Base-by-base conservation (phyloP, 2,113 vertebrate genomes). In the Chlorodrepanis virens region DNA sequence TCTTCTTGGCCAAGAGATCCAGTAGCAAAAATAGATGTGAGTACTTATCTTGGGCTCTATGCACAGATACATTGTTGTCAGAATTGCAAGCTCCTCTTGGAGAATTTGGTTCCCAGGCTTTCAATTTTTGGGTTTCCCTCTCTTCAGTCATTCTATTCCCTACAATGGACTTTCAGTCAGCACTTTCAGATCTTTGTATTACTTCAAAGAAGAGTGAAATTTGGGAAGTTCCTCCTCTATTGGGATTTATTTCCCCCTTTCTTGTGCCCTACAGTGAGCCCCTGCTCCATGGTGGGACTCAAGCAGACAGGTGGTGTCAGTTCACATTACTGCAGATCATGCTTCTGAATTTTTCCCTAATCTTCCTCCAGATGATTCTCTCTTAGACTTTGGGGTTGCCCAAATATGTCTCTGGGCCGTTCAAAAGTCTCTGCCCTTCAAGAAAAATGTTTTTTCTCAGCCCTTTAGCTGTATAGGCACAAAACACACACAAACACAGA, bases 41-140 rank as follows among this genome's bases (percentile, higher is more conserved):
- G 49, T 29, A 23, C n/a, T 74, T 50, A 23, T 35, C 39, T 77
- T 2, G 2, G 56, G 33, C 69, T 68, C 21, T 71, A 35, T 9
- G 18, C 71, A 21, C 19, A 78, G 39, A 33, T 35, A 37, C 0
- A 0, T 31, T 52, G 18, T 1, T 0, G 27, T 78, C 60, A 65
- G 65, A 53, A 75, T 8, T 67, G 45, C 9, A 49, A 82, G 40
- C 15, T 49, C 9, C 18, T 75, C n/a, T 83, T 47, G 20, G n/a
- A 88, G 24, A 88, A 81, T 77, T 81, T 63, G 21, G 1, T 83
- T 29, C 25, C 24, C 1, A 4, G 64, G 44, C 33, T 80, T 89
- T 80, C 25, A 40, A 1, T 70, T 63, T 83, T 37, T 2, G 6
- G 12, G 23, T 81, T 83, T 76, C 18, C 5, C 7, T 81, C 76